Evolutionary conservation across 2,888 invertebrate genomes (phyloP).

Genomic region (Aspidiotus rigidus): DNA sequence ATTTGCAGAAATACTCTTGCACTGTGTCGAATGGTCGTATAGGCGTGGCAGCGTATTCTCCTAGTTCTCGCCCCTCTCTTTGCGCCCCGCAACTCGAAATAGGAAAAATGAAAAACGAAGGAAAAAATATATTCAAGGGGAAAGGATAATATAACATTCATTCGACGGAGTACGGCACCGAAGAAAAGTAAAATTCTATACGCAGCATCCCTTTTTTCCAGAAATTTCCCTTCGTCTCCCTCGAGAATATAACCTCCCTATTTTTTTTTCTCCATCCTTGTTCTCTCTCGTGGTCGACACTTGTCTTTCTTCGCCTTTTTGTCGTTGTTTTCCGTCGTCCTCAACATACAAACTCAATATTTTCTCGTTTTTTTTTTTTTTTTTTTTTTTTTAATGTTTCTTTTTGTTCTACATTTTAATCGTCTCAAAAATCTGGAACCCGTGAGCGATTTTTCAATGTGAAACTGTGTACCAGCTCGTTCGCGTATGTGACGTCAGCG

Average conservation of each 20-base stretch:
- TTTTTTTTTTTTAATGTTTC: not conserved
- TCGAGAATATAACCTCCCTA: slow-evolving; percentile 20
- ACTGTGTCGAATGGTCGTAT: not conserved
- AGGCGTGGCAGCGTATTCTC: not conserved
- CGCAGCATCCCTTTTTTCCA: slow-evolving; percentile 24
- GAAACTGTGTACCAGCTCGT: too few species aligned
- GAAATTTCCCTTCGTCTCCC: slow-evolving; percentile 8
- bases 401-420: not conserved
- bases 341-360: not conserved
- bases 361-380: not conserved
- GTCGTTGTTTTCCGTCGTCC: not conserved
- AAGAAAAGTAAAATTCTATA: slow-evolving; percentile 11
- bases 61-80: not conserved
- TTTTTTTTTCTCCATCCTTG: not conserved
- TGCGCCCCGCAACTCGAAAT: not conserved
- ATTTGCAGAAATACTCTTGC: not conserved
- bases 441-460: too few species aligned
- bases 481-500: too few species aligned
- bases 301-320: too few species aligned
- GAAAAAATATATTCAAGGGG: not conserved
- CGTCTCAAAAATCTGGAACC: too few species aligned
- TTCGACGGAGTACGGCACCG: not conserved
- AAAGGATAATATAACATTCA: too few species aligned
- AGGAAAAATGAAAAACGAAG: not conserved
- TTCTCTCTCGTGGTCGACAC: too few species aligned